Evolutionary conservation across 2,797 vertebrate genomes (phyloP), one percentile per base, ranked within the genome.

Genomic region (Coreius guichenoti): DNA sequence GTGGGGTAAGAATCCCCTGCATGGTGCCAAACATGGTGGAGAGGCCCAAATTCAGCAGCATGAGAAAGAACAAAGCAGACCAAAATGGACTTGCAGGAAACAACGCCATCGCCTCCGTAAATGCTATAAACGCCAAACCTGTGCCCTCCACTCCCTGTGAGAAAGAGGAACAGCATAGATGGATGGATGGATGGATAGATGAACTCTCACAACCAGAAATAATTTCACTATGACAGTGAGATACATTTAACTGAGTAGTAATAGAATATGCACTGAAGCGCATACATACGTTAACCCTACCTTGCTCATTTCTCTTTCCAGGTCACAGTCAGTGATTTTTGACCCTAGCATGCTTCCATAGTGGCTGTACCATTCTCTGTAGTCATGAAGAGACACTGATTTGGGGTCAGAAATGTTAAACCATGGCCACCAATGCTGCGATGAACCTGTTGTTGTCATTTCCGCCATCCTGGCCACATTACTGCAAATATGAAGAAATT

Each of bases 11-110:
- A 90, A 99, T 99, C 33, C 98, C 98, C 95, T 99, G 97, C 91
- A 99, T 98, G 86, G 97, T 99, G 85, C 98, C 98, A 86, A 99
- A 99, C 98, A 99, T 99, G 91, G 97, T 99, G 91, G 98, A 98
- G 51, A 99, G 96, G 70, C 98, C 98, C 88, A 99, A 88, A 91
- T 99, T 99, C 80, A 99, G 95, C 85, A 99, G 90, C 98, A 99
- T 99, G 79, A 99, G 97, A 92, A 99, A 99, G 89, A 99, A 99
- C 93, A 99, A 95, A 4, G 96, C 94, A 29, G 98, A 99, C 98
- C 98, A 99, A 93, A 99, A 98, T 2, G 98, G 97, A 86, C 97
- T 97, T 75, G 95, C 98, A 39, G 98, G 98, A 89, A 99, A 99
- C 82, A 97, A 95, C 0, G 97, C 96, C 97, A 99, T 99, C 7